Percentiles rank a stretch among this genome's conserved stretches.
phyloP scores from a whole-genome alignment of 1,140 invertebrate species.

The Amphibalanus amphitrite region DNA sequence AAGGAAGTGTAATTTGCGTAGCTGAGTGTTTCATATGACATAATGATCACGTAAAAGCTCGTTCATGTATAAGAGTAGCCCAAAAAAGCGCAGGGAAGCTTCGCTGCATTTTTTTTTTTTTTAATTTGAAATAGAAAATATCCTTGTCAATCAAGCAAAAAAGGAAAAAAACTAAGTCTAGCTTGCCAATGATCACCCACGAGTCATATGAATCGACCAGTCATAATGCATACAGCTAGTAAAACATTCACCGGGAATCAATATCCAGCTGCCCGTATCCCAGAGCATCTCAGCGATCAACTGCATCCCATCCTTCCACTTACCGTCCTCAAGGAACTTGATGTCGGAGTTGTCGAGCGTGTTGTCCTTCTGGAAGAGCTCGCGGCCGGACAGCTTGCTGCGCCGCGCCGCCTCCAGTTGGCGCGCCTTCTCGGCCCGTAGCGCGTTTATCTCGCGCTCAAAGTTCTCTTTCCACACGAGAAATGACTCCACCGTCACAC shows the following conservation, averaged over 20 bases:
- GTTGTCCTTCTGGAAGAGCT: constrained; percentile 80
- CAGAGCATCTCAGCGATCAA: background rate
- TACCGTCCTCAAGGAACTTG: constrained; percentile 80
- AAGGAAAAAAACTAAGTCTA: no score
- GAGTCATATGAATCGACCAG: background rate
- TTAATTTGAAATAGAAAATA: no score
- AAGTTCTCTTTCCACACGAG: constrained; percentile 84
- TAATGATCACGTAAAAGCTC: background rate
- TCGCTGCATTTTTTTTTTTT: no score
- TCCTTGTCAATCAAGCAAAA: no score
- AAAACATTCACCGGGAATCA: background rate
- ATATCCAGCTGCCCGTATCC: background rate
- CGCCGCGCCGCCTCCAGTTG: constrained; percentile 41
- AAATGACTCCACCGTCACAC: constrained; percentile 91
- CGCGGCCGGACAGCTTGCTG: constrained; percentile 45
- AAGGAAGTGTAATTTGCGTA: no score
- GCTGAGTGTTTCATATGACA: constrained; percentile 1
- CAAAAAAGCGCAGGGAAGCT: no score
- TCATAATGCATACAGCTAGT: constrained; percentile 8
- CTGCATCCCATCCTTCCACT: background rate
- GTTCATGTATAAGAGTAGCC: no score
- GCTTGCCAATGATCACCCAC: no score
- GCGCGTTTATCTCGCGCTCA: constrained; percentile 68
- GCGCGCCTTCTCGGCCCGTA: constrained; percentile 49
- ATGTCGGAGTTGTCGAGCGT: constrained; percentile 88